phyloP scores from a whole-genome alignment of 2,113 vertebrate species.

The Marmota flaviventris region DNA sequence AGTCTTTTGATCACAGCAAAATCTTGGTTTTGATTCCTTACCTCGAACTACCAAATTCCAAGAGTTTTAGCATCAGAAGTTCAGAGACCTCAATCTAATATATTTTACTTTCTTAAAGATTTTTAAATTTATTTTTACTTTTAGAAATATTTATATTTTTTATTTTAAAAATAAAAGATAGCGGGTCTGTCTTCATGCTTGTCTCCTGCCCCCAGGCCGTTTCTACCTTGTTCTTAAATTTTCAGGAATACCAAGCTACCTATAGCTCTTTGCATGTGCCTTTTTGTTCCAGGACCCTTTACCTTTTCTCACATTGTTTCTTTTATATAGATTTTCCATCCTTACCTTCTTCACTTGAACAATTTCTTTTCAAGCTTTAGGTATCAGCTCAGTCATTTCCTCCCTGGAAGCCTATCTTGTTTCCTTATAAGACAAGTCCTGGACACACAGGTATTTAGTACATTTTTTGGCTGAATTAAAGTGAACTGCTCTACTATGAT shows the following conservation, averaged over 20 bases:
- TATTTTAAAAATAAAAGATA: too few relatives aligned
- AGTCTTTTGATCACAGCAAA: conserved; percentile 19
- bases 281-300: background rate
- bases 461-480: conserved; percentile 15
- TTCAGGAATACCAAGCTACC: background rate
- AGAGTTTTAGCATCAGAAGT: background rate
- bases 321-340: background rate
- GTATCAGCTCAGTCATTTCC: background rate
- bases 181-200: background rate
- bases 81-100: background rate
- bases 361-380: background rate
- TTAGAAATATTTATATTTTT: too few relatives aligned
- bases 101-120: background rate
- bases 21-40: background rate
- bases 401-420: background rate
- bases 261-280: background rate
- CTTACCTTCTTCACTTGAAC: background rate
- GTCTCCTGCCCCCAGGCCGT: accelerated
- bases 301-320: background rate
- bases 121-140: too few relatives aligned
- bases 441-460: background rate
- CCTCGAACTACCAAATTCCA: background rate
- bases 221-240: background rate
- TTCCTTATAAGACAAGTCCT: background rate
- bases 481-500: background rate